A percentile compares a stretch with the other conserved stretches of the same genome.
Evolutionary conservation across 1,140 invertebrate species (phyloP).

Genomic region (Atopsyche davidsoni): DNA sequence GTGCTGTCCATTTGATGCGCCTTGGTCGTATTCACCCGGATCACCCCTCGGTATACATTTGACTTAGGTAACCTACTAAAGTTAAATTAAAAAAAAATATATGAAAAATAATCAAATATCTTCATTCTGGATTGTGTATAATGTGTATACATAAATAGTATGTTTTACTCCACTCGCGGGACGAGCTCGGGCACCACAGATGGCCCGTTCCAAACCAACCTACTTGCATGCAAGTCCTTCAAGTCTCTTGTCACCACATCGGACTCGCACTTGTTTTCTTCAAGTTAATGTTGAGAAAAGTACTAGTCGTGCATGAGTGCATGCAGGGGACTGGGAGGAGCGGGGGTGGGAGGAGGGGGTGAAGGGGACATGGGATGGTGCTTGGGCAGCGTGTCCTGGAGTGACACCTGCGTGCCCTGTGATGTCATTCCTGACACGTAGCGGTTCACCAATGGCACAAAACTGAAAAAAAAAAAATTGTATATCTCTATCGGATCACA

Average conservation of each 20-base stretch:
- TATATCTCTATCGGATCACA: too few species aligned
- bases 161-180: too few species aligned
- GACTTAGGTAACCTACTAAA: conserved; percentile 22
- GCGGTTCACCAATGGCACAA: conserved; percentile 47
- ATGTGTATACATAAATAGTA: conserved; percentile 19
- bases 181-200: too few species aligned
- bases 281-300: too few species aligned
- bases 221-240: too few species aligned
- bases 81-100: conserved; percentile 19
- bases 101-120: conserved; percentile 21
- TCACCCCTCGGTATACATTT: conserved; percentile 26
- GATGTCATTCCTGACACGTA: conserved; percentile 43
- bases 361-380: conserved; percentile 43
- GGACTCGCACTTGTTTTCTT: too few species aligned
- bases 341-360: conserved; percentile 45
- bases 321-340: conserved; percentile 43
- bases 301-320: neutral
- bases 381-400: conserved; percentile 42
- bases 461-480: conserved; percentile 34
- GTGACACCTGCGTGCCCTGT: conserved; percentile 46
- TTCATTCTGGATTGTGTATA: conserved; percentile 20
- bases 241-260: too few species aligned
- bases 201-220: too few species aligned
- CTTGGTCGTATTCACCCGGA: conserved; percentile 18
- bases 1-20: conserved; percentile 31